Evolutionary conservation across 2,113 vertebrate genomes (phyloP).

Genomic region (Larimichthys polyactis): DNA sequence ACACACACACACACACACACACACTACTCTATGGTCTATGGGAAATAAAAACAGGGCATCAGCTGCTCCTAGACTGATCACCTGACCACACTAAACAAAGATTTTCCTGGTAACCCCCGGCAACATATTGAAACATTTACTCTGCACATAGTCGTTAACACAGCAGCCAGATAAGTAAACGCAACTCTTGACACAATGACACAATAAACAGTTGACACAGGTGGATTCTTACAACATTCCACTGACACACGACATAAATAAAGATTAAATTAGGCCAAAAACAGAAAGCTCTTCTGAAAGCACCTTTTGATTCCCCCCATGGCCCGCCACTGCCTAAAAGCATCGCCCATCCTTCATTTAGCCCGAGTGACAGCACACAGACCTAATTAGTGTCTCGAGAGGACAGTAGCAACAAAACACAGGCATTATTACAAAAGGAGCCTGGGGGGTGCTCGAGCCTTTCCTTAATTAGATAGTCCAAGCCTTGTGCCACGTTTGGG

Average conservation of each 20-base stretch:
- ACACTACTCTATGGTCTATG: conserved; percentile 27
- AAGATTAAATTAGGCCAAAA: conserved; percentile 6
- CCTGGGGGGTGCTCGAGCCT: conserved; percentile 66
- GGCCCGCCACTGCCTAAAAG: not conserved
- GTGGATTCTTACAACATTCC: conserved; percentile 28
- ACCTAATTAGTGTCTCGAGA: conserved; percentile 59
- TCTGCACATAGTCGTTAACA: conserved; percentile 35
- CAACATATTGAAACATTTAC: conserved; percentile 69
- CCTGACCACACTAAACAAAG: conserved; percentile 66
- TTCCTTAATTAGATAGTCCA: conserved; percentile 70
- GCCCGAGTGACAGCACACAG: conserved; percentile 49
- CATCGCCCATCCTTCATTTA: not conserved
- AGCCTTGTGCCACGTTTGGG: conserved; percentile 67
- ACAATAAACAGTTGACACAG: conserved; percentile 41
- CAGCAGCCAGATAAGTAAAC: conserved; percentile 59
- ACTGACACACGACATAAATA: conserved; percentile 16
- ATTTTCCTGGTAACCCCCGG: conserved; percentile 66
- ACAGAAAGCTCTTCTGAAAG: conserved; percentile 12
- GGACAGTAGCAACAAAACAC: conserved; percentile 52
- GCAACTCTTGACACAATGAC: conserved; percentile 40
- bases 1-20: not conserved
- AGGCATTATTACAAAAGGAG: conserved; percentile 51
- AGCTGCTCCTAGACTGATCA: conserved; percentile 63
- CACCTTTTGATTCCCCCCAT: not conserved
- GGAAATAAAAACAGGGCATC: conserved; percentile 61